phyloP scores from a whole-genome alignment of 2,797 vertebrate species.

The Choloepus didactylus region DNA sequence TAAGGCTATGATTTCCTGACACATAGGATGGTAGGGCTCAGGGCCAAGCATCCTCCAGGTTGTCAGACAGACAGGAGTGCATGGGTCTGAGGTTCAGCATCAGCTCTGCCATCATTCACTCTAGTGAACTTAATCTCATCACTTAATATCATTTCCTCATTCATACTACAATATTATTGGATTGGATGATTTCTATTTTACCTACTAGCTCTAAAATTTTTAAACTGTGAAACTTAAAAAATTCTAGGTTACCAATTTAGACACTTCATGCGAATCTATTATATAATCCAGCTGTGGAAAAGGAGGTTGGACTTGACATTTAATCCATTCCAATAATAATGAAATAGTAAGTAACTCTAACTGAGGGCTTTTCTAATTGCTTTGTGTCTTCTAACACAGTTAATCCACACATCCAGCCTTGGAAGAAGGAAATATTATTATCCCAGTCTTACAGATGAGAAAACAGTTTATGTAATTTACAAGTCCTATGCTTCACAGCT shows the following conservation, averaged over 20 bases:
- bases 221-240: constrained; percentile 35
- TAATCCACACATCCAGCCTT: background rate
- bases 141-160: background rate
- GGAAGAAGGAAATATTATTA: background rate
- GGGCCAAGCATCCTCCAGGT: background rate
- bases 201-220: background rate
- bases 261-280: constrained; percentile 27
- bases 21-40: background rate
- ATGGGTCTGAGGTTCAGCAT: background rate
- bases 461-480: background rate
- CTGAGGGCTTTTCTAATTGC: background rate
- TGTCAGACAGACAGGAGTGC: background rate
- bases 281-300: constrained; percentile 24
- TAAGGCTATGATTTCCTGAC: background rate
- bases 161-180: background rate
- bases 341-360: background rate
- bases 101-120: background rate
- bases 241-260: constrained; percentile 6
- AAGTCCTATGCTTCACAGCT: background rate
- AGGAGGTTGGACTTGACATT: background rate
- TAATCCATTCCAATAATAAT: background rate
- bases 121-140: background rate
- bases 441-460: background rate
- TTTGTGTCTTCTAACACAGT: constrained; percentile 29
- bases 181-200: constrained; percentile 3